Percentiles rank a stretch among this genome's conserved stretches.
phyloP scores from a whole-genome alignment of 1,140 invertebrate genomes.

The Microvelia longipes region DNA sequence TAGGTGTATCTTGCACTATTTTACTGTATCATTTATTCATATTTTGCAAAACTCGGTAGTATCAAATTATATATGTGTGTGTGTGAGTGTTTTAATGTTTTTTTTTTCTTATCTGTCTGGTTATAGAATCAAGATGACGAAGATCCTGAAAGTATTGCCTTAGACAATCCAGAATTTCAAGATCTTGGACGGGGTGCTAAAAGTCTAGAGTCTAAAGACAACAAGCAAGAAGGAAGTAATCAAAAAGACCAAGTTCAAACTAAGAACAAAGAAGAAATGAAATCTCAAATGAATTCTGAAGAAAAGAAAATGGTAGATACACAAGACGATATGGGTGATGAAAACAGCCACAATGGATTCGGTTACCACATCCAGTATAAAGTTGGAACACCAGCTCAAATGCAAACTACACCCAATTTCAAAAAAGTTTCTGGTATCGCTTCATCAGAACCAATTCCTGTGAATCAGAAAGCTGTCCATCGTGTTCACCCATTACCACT shows the following conservation, averaged over 20 bases:
- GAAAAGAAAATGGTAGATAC: neutral
- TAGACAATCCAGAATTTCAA: slow-evolving; percentile 20
- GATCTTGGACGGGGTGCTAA: neutral
- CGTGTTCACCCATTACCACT: neutral
- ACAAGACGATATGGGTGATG: neutral
- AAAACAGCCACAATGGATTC: slow-evolving; percentile 8
- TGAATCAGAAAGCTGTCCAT: neutral
- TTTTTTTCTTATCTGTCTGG: too few relatives aligned
- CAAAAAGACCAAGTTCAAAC: neutral
- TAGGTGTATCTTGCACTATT: too few relatives aligned
- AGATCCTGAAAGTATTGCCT: slow-evolving; percentile 16
- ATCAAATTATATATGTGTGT: too few relatives aligned
- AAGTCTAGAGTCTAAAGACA: neutral
- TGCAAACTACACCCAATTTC: neutral
- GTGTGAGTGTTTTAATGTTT: too few relatives aligned
- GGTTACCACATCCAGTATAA: slow-evolving; percentile 15
- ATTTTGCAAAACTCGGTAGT: too few relatives aligned
- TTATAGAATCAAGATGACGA: slow-evolving; percentile 6
- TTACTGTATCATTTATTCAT: too few relatives aligned
- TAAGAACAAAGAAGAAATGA: neutral
- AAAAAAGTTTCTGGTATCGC: neutral
- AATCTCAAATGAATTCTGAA: neutral
- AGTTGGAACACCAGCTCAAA: neutral
- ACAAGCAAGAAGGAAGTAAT: neutral
- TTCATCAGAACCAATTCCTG: neutral